Evolutionary conservation across 1,140 invertebrate species (phyloP).

Genomic region (Solenopsis fugax): DNA sequence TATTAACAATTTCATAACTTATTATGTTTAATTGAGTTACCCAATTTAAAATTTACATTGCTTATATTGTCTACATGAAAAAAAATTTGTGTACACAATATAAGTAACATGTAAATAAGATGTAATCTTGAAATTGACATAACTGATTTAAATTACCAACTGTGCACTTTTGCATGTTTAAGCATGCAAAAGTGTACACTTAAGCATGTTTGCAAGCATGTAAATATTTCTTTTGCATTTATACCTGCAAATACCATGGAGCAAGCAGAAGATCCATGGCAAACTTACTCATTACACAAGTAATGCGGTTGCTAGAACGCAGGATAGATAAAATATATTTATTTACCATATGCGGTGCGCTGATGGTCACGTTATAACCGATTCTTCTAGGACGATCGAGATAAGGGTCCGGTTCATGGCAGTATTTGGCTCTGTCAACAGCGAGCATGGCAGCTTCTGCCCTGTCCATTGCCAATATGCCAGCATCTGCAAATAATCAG

Average conservation of each 20-base stretch:
- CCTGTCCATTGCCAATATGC: conserved; percentile 92
- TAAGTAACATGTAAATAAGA: no score
- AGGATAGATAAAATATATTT: not conserved
- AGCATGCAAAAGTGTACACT: no score
- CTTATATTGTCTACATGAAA: no score
- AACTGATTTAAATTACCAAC: no score
- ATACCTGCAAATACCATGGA: not conserved
- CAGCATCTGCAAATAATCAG: conserved; percentile 89
- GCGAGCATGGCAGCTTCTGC: conserved; percentile 95
- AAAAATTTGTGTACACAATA: no score
- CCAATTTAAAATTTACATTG: no score
- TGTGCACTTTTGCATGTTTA: no score
- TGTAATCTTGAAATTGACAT: no score
- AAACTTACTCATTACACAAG: not conserved
- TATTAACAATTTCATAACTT: no score
- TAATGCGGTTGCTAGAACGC: not conserved
- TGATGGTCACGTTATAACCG: conserved; percentile 97
- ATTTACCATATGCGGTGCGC: conserved; percentile 98
- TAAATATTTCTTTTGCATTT: not conserved
- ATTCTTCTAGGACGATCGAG: conserved; percentile 96
- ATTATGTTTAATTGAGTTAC: no score
- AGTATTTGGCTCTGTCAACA: conserved; percentile 95
- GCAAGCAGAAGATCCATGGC: not conserved
- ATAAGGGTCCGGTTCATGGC: conserved; percentile 91
- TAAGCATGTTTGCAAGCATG: not conserved